Evolutionary conservation across 2,888 invertebrate species (phyloP).

Genomic region (Macaria notata): DNA sequence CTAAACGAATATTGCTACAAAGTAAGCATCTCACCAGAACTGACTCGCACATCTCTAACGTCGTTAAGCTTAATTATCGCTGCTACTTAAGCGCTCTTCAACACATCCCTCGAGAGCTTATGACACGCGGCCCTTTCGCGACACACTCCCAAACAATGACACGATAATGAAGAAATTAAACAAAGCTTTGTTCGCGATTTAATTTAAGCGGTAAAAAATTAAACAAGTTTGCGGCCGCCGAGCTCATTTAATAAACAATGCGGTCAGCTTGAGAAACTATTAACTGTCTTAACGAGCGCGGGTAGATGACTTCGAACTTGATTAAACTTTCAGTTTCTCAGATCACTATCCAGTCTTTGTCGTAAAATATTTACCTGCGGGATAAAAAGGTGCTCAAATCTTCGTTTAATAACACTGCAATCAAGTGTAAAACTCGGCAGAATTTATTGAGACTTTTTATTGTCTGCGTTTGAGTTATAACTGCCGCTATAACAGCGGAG

Average conservation of each 20-base stretch:
- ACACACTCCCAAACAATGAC: conserved; percentile 29
- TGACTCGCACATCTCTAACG: conserved; percentile 71
- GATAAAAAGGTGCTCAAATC: conserved; percentile 10
- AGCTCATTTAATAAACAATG: conserved; percentile 32
- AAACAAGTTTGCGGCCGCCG: conserved; percentile 24
- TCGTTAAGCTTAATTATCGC: conserved; percentile 74
- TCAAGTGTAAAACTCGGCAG: conserved; percentile 12
- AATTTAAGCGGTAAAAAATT: conserved; percentile 23
- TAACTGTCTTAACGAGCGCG: conserved; percentile 34
- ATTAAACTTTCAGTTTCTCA: conserved; percentile 22
- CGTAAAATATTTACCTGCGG: conserved; percentile 18
- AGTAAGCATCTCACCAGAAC: conserved; percentile 68
- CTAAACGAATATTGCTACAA: conserved; percentile 67
- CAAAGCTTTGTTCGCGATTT: conserved; percentile 23
- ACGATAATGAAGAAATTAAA: conserved; percentile 26
- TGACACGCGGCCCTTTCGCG: conserved; percentile 40
- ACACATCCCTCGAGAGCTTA: conserved; percentile 36
- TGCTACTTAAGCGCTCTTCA: conserved; percentile 59
- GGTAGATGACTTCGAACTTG: conserved; percentile 26
- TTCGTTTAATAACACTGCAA: conserved; percentile 16
- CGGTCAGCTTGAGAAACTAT: conserved; percentile 35
- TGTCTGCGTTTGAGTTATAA: conserved; percentile 12
- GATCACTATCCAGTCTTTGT: conserved; percentile 21
- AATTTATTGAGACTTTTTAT: conserved; percentile 17
- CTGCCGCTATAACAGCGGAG: conserved; percentile 6